A percentile compares a stretch with the other conserved stretches of the same genome.
These are phyloP conservation scores for Piscicola geometra DNA, from an alignment of 2,888 invertebrate genomes.

Conservation along the genomic window DNA sequence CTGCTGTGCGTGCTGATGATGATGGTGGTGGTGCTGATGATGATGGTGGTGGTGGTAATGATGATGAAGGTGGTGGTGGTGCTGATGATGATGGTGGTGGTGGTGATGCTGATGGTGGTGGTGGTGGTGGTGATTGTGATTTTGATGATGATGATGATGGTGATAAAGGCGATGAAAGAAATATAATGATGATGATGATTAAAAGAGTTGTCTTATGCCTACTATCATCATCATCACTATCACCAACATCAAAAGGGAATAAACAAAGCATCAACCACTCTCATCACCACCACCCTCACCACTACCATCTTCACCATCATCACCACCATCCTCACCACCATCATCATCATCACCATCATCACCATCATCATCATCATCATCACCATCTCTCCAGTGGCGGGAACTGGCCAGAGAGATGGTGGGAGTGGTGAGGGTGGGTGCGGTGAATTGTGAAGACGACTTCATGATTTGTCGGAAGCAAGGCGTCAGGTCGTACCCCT, in stretches of 20 bases:
- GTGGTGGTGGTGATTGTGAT: not conserved
- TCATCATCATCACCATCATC: slow-evolving; percentile 17
- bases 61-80: not conserved
- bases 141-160: not conserved
- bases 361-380: slow-evolving; percentile 22
- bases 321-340: not conserved
- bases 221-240: slow-evolving; percentile 2
- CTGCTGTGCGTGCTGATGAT: slow-evolving; percentile 59
- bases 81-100: not conserved
- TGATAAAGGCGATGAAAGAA: not conserved
- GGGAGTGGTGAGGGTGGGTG: slow-evolving; percentile 74
- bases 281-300: not conserved
- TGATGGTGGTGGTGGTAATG: not conserved
- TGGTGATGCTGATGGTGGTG: not conserved
- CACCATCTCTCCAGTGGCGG: slow-evolving; percentile 65
- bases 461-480: slow-evolving; percentile 70
- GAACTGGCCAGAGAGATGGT: slow-evolving; percentile 71
- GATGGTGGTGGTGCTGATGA: not conserved
- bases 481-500: slow-evolving; percentile 71
- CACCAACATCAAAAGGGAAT: not conserved
- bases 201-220: not conserved
- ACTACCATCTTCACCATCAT: slow-evolving; percentile 10
- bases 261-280: too few relatives aligned
- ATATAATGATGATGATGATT: too few relatives aligned
- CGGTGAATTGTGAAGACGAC: slow-evolving; percentile 82